Evolutionary conservation across 1,140 invertebrate species (phyloP).

Genomic region (Calliopsis andreniformis): DNA sequence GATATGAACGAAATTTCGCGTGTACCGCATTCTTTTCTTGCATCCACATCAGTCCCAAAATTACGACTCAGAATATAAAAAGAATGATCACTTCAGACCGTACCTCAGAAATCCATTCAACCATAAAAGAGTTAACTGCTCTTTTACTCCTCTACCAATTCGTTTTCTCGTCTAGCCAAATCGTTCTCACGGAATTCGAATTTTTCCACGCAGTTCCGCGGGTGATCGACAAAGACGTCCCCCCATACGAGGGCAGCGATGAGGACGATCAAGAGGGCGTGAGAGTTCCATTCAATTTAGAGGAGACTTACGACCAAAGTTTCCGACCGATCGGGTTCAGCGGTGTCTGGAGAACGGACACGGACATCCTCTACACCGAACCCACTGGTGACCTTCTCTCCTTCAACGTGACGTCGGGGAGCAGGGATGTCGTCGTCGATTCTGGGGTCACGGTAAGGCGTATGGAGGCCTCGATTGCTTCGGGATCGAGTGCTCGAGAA

Average conservation of each 20-base stretch:
- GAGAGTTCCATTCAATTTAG: conserved; percentile 36
- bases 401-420: conserved; percentile 63
- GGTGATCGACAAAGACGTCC: conserved; percentile 7
- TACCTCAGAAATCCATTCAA: too few relatives aligned
- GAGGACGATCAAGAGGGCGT: neutral
- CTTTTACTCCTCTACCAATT: neutral
- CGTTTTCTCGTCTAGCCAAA: neutral
- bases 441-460: conserved; percentile 54
- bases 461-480: neutral
- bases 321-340: conserved; percentile 70
- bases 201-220: conserved; percentile 24
- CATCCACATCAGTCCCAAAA: too few relatives aligned
- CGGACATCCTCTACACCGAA: conserved; percentile 67
- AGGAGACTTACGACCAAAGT: conserved; percentile 37
- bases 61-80: too few relatives aligned
- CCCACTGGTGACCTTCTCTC: conserved; percentile 53
- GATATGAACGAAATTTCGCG: too few relatives aligned
- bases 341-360: conserved; percentile 74
- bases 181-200: neutral
- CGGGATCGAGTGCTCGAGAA: too few relatives aligned
- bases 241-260: neutral
- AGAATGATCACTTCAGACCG: too few relatives aligned
- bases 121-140: too few relatives aligned
- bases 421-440: conserved; percentile 55
- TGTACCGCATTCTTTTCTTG: too few relatives aligned